phyloP scores from a whole-genome alignment of 2,797 vertebrate genomes.

The Gallinago solitaria region DNA sequence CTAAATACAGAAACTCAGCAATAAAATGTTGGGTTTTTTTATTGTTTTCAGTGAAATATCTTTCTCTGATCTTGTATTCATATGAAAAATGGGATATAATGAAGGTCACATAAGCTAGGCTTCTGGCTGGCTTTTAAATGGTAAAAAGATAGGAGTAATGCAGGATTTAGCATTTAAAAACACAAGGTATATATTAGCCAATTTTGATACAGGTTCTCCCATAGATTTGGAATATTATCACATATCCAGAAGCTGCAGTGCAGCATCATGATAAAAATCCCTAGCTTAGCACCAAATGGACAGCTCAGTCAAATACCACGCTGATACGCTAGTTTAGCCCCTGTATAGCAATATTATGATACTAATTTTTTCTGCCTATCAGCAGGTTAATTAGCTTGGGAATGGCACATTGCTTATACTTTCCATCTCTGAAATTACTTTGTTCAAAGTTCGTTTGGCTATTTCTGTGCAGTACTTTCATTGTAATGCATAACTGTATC shows the following conservation, averaged over 20 bases:
- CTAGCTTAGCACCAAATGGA: not conserved
- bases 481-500: not conserved
- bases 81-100: not conserved
- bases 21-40: not conserved
- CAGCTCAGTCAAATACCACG: not conserved
- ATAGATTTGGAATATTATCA: not conserved
- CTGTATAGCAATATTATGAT: not conserved
- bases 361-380: not conserved
- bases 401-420: not conserved
- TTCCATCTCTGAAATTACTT: not conserved
- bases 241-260: not conserved
- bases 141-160: not conserved
- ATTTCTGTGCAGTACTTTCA: not conserved
- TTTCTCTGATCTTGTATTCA: conserved; percentile 33
- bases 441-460: not conserved
- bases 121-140: not conserved
- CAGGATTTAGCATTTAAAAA: not conserved
- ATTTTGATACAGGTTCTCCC: not conserved
- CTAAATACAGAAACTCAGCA: not conserved
- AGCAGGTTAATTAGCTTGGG: not conserved
- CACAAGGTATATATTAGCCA: not conserved
- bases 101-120: not conserved
- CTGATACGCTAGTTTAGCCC: not conserved
- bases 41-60: not conserved
- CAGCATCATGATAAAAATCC: not conserved